phyloP scores from a whole-genome alignment of 2,113 vertebrate species.

The Canis aureus region DNA sequence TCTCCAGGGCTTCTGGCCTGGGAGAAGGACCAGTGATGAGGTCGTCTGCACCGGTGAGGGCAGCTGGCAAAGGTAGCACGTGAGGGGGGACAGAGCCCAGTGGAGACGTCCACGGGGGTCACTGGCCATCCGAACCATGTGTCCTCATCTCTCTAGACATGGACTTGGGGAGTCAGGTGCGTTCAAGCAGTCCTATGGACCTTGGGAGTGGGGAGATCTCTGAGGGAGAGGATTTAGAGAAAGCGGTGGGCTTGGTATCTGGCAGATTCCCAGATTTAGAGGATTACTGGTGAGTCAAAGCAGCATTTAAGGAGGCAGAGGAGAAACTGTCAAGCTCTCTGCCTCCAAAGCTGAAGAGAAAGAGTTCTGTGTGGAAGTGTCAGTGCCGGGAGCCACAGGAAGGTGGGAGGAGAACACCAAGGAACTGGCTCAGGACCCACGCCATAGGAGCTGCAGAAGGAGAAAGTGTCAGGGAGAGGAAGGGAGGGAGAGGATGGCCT shows the following conservation, averaged over 20 bases:
- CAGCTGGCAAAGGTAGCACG: background rate
- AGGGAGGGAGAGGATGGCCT: background rate
- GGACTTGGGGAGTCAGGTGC: background rate
- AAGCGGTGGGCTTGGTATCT: background rate
- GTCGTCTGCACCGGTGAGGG: background rate
- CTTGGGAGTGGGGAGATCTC: background rate
- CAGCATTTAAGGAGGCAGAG: background rate
- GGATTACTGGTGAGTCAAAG: background rate
- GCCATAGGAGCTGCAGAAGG: background rate
- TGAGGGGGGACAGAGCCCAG: background rate
- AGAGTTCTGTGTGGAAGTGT: background rate
- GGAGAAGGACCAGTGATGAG: background rate
- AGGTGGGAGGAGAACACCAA: background rate
- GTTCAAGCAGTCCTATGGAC: rapidly evolving
- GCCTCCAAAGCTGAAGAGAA: background rate
- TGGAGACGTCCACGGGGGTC: background rate
- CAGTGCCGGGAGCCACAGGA: background rate
- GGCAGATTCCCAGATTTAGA: background rate
- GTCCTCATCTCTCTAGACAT: background rate
- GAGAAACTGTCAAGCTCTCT: background rate
- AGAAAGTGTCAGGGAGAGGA: background rate
- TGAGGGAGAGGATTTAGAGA: rapidly evolving
- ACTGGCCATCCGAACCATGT: background rate
- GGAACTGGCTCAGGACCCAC: rapidly evolving
- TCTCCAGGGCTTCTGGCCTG: background rate